Evolutionary conservation across 2,888 invertebrate genomes (phyloP).

Genomic region (Spisula subtruncata): DNA sequence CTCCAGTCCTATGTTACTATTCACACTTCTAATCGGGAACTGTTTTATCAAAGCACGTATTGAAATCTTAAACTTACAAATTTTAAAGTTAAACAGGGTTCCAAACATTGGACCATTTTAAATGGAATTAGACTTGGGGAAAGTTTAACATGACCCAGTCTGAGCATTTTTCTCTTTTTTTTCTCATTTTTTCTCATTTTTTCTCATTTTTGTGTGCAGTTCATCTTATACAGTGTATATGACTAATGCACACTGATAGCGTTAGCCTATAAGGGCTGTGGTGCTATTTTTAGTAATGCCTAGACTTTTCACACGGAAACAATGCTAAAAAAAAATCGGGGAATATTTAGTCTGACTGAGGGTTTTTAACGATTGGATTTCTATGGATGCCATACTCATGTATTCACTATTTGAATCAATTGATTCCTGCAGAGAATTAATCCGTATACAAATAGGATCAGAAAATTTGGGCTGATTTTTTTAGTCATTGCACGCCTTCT

Average conservation of each 20-base stretch:
- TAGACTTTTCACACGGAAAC: conserved; percentile 21
- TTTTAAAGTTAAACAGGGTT: no score
- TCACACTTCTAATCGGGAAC: no score
- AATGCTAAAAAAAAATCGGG: conserved; percentile 8
- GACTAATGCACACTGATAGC: neutral
- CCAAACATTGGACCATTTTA: no score
- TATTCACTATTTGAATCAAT: neutral
- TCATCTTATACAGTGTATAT: neutral
- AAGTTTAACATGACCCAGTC: no score
- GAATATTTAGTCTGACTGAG: conserved; percentile 11
- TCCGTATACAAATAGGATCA: neutral
- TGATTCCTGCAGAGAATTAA: neutral
- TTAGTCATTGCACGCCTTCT: neutral
- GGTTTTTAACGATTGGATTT: conserved; percentile 5
- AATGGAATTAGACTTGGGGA: neutral
- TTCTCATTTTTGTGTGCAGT: neutral
- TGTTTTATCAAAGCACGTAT: no score
- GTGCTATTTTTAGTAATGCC: conserved; percentile 14
- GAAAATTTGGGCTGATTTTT: neutral
- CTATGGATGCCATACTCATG: neutral
- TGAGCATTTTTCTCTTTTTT: no score
- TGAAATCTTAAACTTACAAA: no score
- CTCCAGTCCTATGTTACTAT: no score
- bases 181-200: neutral
- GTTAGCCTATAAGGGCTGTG: conserved; percentile 12